Conservation (phyloP, 1,140 invertebrate species). For the Coenobita brevimanus region DNA sequence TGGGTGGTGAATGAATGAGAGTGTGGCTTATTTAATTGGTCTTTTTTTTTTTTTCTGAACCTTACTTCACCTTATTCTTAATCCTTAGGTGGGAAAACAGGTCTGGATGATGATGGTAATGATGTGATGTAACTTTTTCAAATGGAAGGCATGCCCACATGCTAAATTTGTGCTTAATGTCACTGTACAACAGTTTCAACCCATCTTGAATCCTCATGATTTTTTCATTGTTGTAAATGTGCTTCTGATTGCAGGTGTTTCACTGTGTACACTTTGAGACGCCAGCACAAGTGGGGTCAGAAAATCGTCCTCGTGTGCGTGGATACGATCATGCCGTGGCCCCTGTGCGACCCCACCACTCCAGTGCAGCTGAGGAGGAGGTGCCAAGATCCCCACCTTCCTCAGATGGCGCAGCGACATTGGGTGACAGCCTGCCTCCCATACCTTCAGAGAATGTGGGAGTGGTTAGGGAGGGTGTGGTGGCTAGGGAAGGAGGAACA, state of each 20-base stretch:
- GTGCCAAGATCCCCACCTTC: slow-evolving; percentile 1
- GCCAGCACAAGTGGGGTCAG: slow-evolving; percentile 68
- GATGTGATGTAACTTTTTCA: too few relatives aligned
- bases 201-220: too few relatives aligned
- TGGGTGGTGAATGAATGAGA: too few relatives aligned
- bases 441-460: slow-evolving; percentile 4
- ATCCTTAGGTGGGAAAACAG: too few relatives aligned
- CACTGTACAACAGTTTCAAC: too few relatives aligned
- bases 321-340: slow-evolving; percentile 57
- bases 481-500: not conserved
- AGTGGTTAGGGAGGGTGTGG: slow-evolving; percentile 8
- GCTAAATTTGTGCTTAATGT: too few relatives aligned
- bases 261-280: slow-evolving; percentile 99
- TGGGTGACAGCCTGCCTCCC: not conserved
- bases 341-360: slow-evolving; percentile 45
- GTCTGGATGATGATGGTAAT: too few relatives aligned
- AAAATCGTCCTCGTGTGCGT: slow-evolving; percentile 48
- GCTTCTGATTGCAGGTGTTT: slow-evolving; percentile 84
- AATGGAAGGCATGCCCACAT: too few relatives aligned
- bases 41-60: too few relatives aligned
- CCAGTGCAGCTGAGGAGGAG: slow-evolving; percentile 1
- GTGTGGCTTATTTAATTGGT: too few relatives aligned
- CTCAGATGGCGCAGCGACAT: not conserved
- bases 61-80: too few relatives aligned
- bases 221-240: not conserved